Conservation (phyloP, 92 coral and sea anemone genomes). For the Metridium senile region DNA sequence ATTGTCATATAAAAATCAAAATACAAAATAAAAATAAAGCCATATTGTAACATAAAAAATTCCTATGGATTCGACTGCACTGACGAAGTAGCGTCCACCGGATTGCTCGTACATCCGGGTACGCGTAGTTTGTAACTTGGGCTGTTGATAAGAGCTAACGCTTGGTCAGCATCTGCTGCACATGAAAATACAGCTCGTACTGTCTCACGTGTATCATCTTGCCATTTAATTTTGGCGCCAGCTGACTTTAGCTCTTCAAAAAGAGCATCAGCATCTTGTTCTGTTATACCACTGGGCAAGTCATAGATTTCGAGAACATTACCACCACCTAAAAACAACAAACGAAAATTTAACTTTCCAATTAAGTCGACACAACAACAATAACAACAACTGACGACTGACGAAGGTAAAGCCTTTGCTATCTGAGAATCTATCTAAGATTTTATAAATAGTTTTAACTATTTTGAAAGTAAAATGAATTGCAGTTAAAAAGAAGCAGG, state of each 20-base stretch:
- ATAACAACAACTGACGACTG: background rate
- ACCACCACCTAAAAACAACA: conserved; percentile 42
- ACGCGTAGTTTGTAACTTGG: conserved; percentile 82
- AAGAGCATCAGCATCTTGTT: conserved; percentile 58
- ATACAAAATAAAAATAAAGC: conserved; percentile 79
- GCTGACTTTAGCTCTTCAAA: conserved; percentile 70
- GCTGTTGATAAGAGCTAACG: conserved; percentile 55
- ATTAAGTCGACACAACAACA: background rate
- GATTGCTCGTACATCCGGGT: conserved; percentile 27
- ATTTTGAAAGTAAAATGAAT: no score
- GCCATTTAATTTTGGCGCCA: conserved; percentile 71
- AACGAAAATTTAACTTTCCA: no score
- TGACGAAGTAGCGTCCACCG: conserved; percentile 49
- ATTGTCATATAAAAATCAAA: conserved; percentile 75
- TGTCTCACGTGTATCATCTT: conserved; percentile 27
- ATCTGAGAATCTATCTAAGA: no score
- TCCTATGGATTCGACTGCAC: conserved; percentile 61
- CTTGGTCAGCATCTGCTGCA: conserved; percentile 63
- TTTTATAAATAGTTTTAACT: no score
- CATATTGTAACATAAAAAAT: conserved; percentile 70
- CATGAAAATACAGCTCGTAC: conserved; percentile 72
- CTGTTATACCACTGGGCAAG: conserved; percentile 45
- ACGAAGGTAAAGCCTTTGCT: background rate
- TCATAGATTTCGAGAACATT: conserved; percentile 74
- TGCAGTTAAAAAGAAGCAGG: no score